Percentiles rank a stretch among this genome's conserved stretches.
Evolutionary conservation across 2,797 vertebrate species (phyloP).

Genomic region (Dromococcyx pavoninus): DNA sequence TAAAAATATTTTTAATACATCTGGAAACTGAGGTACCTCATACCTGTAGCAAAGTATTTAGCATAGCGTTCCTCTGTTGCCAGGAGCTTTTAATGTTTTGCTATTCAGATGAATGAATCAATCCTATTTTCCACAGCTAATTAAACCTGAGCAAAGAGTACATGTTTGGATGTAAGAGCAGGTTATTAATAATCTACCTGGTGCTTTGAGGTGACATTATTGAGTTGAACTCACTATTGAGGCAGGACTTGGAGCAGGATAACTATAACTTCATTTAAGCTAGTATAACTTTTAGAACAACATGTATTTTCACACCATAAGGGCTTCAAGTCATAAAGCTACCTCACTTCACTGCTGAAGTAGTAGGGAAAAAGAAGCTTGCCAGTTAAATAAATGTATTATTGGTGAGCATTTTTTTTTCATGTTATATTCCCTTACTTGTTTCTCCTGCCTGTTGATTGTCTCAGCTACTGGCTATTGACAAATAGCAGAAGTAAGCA

Average conservation of each 20-base stretch:
- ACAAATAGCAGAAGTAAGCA: not conserved
- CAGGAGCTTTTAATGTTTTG: not conserved
- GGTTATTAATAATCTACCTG: not conserved
- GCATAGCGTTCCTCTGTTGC: not conserved
- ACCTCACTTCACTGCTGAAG: not conserved
- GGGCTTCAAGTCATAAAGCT: not conserved
- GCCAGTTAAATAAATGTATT: not conserved
- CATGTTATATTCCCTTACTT: not conserved
- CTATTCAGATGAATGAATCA: not conserved
- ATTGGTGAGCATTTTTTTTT: fast-evolving
- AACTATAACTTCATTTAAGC: not conserved
- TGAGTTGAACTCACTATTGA: not conserved
- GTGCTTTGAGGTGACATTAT: not conserved
- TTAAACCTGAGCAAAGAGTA: not conserved
- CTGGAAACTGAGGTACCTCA: not conserved
- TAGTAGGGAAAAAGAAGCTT: not conserved
- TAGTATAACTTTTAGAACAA: not conserved
- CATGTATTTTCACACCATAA: not conserved
- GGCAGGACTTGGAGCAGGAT: not conserved
- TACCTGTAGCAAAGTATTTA: not conserved
- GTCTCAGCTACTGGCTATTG: not conserved
- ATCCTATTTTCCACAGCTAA: not conserved
- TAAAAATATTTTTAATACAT: not conserved
- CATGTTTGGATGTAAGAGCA: not conserved
- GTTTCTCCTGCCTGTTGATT: not conserved